Conservation (phyloP, 2,888 invertebrate genomes). For the Drosophila meridiana region DNA sequence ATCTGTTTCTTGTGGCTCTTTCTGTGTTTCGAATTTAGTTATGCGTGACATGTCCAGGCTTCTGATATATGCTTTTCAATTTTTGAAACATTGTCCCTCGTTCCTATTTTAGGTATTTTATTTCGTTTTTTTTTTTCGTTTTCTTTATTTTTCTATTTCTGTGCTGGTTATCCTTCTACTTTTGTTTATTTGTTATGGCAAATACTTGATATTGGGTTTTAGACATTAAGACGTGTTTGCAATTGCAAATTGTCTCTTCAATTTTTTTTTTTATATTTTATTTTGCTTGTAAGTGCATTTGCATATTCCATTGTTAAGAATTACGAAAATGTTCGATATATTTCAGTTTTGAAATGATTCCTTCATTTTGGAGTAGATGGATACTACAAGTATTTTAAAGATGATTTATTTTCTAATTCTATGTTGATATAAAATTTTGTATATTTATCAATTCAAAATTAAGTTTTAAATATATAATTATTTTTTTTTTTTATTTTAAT, state of each 20-base stretch:
- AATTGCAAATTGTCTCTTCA: conserved; percentile 35
- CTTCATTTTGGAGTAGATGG: no score
- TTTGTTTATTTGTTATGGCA: conserved; percentile 49
- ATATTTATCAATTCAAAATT: not conserved
- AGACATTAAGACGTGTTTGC: conserved; percentile 52
- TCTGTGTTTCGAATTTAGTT: conserved; percentile 49
- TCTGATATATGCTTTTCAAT: conserved; percentile 73
- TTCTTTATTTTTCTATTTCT: not conserved
- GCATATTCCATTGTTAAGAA: conserved; percentile 15
- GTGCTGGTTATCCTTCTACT: conserved; percentile 10
- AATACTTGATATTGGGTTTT: conserved; percentile 34
- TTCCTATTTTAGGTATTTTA: conserved; percentile 4
- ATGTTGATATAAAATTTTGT: not conserved
- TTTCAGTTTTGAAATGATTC: not conserved
- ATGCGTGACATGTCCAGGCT: conserved; percentile 71
- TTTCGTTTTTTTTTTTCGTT: not conserved
- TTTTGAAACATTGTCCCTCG: conserved; percentile 52
- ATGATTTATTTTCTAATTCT: no score
- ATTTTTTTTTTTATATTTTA: not conserved
- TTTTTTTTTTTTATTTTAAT: no score
- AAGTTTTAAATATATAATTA: not conserved
- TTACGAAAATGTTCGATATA: not conserved
- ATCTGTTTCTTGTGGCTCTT: conserved; percentile 12
- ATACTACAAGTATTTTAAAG: no score
- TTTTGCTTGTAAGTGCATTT: conserved; percentile 33